Evolutionary conservation across 92 coral and sea anemone genomes (phyloP).

Genomic region (Scolanthus callimorphus): DNA sequence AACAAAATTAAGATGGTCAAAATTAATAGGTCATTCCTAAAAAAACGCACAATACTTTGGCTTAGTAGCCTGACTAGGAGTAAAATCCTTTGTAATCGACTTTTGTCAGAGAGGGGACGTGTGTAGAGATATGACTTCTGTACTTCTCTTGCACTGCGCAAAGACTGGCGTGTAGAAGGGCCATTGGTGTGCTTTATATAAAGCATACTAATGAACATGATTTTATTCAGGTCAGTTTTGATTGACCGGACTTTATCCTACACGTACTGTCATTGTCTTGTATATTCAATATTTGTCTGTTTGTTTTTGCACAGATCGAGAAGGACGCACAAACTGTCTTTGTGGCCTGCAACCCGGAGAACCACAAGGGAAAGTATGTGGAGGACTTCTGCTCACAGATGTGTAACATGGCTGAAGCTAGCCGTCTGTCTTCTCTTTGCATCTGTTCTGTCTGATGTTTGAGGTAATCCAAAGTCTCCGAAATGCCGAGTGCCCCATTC

Average conservation of each 20-base stretch:
- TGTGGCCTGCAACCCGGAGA: slow-evolving; percentile 52
- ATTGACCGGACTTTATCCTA: not conserved
- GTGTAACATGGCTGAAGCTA: slow-evolving; percentile 64
- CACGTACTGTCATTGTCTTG: not conserved
- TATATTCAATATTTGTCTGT: not conserved
- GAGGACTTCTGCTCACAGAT: slow-evolving; percentile 56
- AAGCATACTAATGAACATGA: not conserved
- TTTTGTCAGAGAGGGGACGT: too few relatives aligned
- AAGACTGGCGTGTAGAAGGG: too few relatives aligned
- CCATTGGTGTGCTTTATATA: too few relatives aligned
- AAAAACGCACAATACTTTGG: too few relatives aligned
- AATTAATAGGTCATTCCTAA: too few relatives aligned
- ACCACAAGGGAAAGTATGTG: slow-evolving; percentile 42
- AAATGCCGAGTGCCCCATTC: too few relatives aligned
- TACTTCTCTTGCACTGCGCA: too few relatives aligned
- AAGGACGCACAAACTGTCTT: slow-evolving; percentile 48
- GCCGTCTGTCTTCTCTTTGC: slow-evolving; percentile 78
- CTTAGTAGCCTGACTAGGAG: too few relatives aligned
- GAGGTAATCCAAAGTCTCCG: slow-evolving; percentile 67
- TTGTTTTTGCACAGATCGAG: slow-evolving; percentile 44
- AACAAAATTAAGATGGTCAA: too few relatives aligned
- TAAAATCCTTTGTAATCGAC: too few relatives aligned
- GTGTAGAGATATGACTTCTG: too few relatives aligned
- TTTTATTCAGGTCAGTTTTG: not conserved
- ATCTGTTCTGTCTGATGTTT: slow-evolving; percentile 80